These are phyloP conservation scores for Buphagus erythrorhynchus DNA, from an alignment of 2,797 vertebrate genomes.

Conservation along the genomic window DNA sequence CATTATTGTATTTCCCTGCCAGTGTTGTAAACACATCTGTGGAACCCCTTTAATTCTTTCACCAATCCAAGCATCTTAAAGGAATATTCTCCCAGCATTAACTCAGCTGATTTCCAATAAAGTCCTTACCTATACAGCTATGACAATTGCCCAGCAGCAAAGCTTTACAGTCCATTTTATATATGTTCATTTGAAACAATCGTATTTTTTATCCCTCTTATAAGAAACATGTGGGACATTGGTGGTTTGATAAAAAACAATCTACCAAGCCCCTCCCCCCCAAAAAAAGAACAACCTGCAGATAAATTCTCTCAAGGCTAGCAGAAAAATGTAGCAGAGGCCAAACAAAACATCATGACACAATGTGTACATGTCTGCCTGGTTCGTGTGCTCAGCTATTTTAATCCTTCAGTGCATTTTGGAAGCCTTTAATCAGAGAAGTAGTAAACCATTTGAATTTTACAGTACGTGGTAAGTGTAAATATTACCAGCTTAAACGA, in stretches of 20 bases:
- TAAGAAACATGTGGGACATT: not conserved
- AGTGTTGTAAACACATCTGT: not conserved
- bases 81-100: not conserved
- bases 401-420: conserved; percentile 27
- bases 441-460: conserved; percentile 11
- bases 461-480: conserved; percentile 2
- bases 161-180: not conserved
- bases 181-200: not conserved
- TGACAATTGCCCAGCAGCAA: not conserved
- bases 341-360: conserved; percentile 26
- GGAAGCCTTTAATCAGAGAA: conserved; percentile 41
- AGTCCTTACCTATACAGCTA: not conserved
- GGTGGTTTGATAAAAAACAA: not conserved
- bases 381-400: conserved; percentile 3
- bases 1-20: not conserved
- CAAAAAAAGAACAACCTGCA: not conserved
- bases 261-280: not conserved
- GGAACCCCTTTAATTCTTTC: not conserved
- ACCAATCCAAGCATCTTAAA: not conserved
- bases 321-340: not conserved
- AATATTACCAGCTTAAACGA: conserved; percentile 39
- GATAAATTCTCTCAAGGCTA: conserved; percentile 24
- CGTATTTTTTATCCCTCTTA: not conserved
- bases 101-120: not conserved
- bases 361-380: not conserved